phyloP scores from a whole-genome alignment of 2,113 vertebrate genomes.

The Emydura subglobosa region DNA sequence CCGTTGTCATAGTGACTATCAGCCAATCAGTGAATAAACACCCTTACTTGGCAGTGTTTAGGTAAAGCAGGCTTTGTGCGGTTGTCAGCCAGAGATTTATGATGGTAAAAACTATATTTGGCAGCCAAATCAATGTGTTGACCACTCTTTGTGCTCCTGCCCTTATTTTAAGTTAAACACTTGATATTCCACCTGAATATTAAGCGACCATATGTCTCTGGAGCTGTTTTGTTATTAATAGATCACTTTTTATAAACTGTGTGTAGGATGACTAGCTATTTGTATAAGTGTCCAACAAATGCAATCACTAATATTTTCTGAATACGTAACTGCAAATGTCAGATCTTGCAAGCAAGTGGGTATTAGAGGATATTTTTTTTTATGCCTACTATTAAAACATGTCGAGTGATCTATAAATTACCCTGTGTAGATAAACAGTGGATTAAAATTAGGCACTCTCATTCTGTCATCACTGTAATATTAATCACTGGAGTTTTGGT shows the following conservation, averaged over 20 bases:
- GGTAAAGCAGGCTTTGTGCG: conserved; percentile 91
- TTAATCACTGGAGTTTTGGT: conserved; percentile 81
- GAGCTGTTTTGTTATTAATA: conserved; percentile 83
- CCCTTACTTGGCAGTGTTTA: conserved; percentile 91
- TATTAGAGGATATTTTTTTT: conserved; percentile 81
- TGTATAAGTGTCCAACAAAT: conserved; percentile 79
- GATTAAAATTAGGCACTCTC: conserved; percentile 84
- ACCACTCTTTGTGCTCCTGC: conserved; percentile 84
- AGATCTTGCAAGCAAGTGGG: conserved; percentile 75
- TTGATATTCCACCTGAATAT: conserved; percentile 85
- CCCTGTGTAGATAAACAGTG: conserved; percentile 84
- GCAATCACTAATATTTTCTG: conserved; percentile 77
- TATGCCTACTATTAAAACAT: conserved; percentile 86
- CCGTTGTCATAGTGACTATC: conserved; percentile 96
- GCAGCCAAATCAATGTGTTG: conserved; percentile 89
- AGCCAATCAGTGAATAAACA: conserved; percentile 90
- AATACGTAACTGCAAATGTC: conserved; percentile 79
- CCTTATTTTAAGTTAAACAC: conserved; percentile 90
- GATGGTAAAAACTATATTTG: conserved; percentile 94
- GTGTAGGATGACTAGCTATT: conserved; percentile 77
- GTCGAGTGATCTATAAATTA: conserved; percentile 88
- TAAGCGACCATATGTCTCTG: conserved; percentile 77
- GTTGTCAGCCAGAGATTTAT: conserved; percentile 96
- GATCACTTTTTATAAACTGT: conserved; percentile 86
- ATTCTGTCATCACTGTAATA: conserved; percentile 84